Evolutionary conservation across 1,140 invertebrate species (phyloP), one percentile per base, ranked within the genome.

Genomic region (Orussus abietinus): DNA sequence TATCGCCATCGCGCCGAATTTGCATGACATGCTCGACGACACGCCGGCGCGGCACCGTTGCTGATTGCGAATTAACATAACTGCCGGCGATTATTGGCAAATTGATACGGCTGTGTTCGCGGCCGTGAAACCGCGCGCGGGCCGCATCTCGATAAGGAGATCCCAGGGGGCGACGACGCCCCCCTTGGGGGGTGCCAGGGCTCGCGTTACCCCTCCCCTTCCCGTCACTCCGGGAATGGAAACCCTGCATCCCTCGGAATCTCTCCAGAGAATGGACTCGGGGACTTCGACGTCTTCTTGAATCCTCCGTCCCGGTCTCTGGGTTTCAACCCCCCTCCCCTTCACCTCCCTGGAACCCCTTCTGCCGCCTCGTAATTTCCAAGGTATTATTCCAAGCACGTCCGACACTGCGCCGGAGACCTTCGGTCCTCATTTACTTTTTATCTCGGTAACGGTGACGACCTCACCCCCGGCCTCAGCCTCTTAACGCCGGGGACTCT

Each of bases 371-470:
- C 47, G 57, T 67, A 69, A 69, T 67, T 64, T 60, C 55, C 53
- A 52, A 53, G 57, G 56, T 63, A 67, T 71, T 69, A 72, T 72
- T 70, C 69, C 52, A 55, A 53, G 66, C 69, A 70, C 67, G 67
- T 72, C 64, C 63, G 49, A 49, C 53, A 54, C 55, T 57, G 59
- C 53, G 47, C 49, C 36, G 48, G 56, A 49, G 53, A 60, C 57
- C 62, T 66, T 69, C 68, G 65, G 68, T 69, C 64, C 64, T 71
- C 65, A 66, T 69, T 69, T 69, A 69, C 60, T 69, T 72, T 72
- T 69, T 69, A 65, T 69, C 59, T 66, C 57, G 35, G 51, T 51
- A 49, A 42, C 47, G 50, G 26, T 22, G 31, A 28, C 49, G 49
- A 47, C 54, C 42, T 38, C 42, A 38, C 25, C 52, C 41, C 28